Evolutionary conservation across 2,113 vertebrate genomes (phyloP).

Genomic region (Grantiella picta): DNA sequence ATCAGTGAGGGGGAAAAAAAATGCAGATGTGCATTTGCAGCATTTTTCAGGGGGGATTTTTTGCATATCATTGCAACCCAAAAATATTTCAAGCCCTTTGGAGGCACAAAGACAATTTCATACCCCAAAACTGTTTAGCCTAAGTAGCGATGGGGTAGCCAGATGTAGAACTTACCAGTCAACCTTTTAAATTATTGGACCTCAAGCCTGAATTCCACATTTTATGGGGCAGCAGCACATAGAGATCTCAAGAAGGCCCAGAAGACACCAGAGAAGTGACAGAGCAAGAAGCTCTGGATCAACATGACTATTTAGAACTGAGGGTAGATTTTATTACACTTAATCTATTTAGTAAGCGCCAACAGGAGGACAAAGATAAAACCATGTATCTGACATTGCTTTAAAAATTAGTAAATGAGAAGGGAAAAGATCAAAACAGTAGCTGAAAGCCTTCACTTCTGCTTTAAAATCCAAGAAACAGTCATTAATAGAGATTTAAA

Average conservation of each 20-base stretch:
- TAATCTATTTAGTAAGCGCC: background rate
- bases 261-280: background rate
- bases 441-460: constrained; percentile 12
- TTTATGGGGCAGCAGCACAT: background rate
- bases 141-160: background rate
- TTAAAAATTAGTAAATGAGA: constrained; percentile 11
- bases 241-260: background rate
- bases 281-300: background rate
- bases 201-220: background rate
- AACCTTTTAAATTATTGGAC: background rate
- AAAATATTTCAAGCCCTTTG: background rate
- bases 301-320: background rate
- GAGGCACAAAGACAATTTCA: background rate
- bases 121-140: background rate
- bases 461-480: constrained; percentile 39
- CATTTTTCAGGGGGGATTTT: background rate
- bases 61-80: background rate
- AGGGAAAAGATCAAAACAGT: constrained; percentile 21
- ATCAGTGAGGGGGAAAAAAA: background rate
- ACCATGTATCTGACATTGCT: background rate
- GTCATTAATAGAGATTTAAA: constrained; percentile 41
- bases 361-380: background rate
- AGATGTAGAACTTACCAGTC: background rate
- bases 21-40: background rate
- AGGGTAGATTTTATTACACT: background rate